Base-by-base conservation (phyloP, 1,140 invertebrate species). In the Cotesia glomerata region DNA sequence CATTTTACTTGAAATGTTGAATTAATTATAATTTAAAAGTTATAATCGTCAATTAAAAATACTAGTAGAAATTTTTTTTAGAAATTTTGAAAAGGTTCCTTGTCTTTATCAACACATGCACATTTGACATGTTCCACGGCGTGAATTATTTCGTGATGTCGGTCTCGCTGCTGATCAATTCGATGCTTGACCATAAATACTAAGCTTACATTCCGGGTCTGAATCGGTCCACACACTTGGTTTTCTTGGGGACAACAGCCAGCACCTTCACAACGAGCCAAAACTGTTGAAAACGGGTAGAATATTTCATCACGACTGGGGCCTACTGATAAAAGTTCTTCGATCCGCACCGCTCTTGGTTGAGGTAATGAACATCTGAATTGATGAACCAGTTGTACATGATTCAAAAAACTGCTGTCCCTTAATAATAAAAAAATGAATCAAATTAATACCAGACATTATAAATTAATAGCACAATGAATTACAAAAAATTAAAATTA, bases 171-270 rank as follows among this genome's bases (percentile, higher is more conserved):
- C 36, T 67, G 81, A 75, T 86, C 84, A 49, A 85, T 81, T 0
- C 74, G 61, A 39, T 86, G 85, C 67, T 81, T 83, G 13, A 86
- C 84, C 80, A 82, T 79, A 61, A 86, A 86, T 1, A 85, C 81
- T 5, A 86, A 76, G 66, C 79, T 85, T 18, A 86, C 78, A 7
- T 85, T 85, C 54, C 79, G 78, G 0, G 78, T 76, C 69, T 85
- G 78, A n/a, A 75, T 62, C 1, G 85, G 83, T 0, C 79, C 79
- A 54, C 86, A 88, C 7, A 82, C 75, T 72, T 85, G 78, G 14
- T 75, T 79, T 4, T 76, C 34, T 32, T 81, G 70, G 32, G 78
- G 74, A 66, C 87, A 87, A 34, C 86, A 85, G 34, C 86, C 87
- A 0, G 86, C 79, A n/a, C 79, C 76, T 4, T 69, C 69, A 64